These are phyloP conservation scores for Achatina immaculata DNA, from an alignment of 1,140 invertebrate species.

Conservation along the genomic window DNA sequence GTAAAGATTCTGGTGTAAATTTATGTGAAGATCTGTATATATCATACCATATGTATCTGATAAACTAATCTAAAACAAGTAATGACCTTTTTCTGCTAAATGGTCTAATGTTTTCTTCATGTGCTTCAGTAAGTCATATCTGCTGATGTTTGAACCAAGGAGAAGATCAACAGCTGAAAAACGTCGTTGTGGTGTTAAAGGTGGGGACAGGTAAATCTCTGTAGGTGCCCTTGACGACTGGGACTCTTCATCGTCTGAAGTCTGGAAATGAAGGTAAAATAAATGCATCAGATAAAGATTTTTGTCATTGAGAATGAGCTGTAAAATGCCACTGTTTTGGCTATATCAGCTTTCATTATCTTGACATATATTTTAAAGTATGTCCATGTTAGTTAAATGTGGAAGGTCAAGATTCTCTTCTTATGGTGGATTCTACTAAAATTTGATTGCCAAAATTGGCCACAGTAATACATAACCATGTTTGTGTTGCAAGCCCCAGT, in stretches of 20 bases:
- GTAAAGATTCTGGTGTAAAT: too few relatives aligned
- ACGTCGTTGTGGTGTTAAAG: slow-evolving; percentile 52
- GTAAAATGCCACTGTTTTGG: neutral
- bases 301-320: neutral
- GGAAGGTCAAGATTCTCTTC: too few relatives aligned
- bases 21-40: too few relatives aligned
- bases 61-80: too few relatives aligned
- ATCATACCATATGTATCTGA: too few relatives aligned
- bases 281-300: neutral
- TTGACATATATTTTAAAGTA: neutral
- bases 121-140: slow-evolving; percentile 60
- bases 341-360: neutral
- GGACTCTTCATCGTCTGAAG: slow-evolving; percentile 50
- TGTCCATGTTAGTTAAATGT: too few relatives aligned
- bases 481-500: too few relatives aligned
- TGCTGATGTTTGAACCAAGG: slow-evolving; percentile 56
- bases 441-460: too few relatives aligned
- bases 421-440: too few relatives aligned
- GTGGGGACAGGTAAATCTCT: slow-evolving; percentile 64
- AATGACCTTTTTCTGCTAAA: slow-evolving; percentile 48
- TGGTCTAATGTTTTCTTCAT: slow-evolving; percentile 57
- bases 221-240: slow-evolving; percentile 61
- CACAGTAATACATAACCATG: too few relatives aligned
- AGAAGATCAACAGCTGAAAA: slow-evolving; percentile 61
- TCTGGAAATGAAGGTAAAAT: slow-evolving; percentile 45